Base-by-base conservation (phyloP, 2,113 vertebrate species). In the Phodopus roborovskii region DNA sequence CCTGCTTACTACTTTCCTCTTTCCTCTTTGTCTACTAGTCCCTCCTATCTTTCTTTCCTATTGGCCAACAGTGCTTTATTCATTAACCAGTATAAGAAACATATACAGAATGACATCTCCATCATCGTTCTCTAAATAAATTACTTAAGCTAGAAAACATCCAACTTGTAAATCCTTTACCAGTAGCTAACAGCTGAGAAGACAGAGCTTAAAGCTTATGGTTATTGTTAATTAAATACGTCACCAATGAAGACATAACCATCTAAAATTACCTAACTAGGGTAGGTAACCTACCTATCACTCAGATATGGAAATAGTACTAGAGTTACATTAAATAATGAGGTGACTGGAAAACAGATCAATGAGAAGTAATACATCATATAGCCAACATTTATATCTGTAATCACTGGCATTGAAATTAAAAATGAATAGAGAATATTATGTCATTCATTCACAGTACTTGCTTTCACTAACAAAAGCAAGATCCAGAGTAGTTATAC, bases 401-500 rank as follows among this genome's bases (percentile, higher is more conserved):
- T 1, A n/a, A 6, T 48, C 39, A 81, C 3, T 50, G 33, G 36
- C 26, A 91, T n/a, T 82, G 19, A 82, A 82, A 87, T 75, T 87
- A 53, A 94, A 93, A 90, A 62, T 56, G 30, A 4, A 17, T 73
- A 70, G 45, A 79, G 60, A 91, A 95, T 85, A 60, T 74, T 50
- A 53, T 1, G 58, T 48, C 48, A n/a, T 58, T 96, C 53, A 45
- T 89, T 66, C 33, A 95, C 36, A 86, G 16, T 16, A 16, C 28
- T 22, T 70, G 0, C 64, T 87, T 77, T 92, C 68, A 66, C 53
- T 89, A 30, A 83, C 93, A 36, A 89, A 96, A 89, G 19, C 92
- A 71, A 97, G 91, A 53, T 12, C 3, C n/a, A 53, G 12, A 66
- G 10, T 50, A 48, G 3, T 85, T 68, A 86, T 88, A 79, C 62